A percentile compares a stretch with the other conserved stretches of the same genome.
These are phyloP conservation scores for Oscarella lobularis DNA, from an alignment of 37 sponge, comb jelly and placozoan genomes.

Conservation along the genomic window DNA sequence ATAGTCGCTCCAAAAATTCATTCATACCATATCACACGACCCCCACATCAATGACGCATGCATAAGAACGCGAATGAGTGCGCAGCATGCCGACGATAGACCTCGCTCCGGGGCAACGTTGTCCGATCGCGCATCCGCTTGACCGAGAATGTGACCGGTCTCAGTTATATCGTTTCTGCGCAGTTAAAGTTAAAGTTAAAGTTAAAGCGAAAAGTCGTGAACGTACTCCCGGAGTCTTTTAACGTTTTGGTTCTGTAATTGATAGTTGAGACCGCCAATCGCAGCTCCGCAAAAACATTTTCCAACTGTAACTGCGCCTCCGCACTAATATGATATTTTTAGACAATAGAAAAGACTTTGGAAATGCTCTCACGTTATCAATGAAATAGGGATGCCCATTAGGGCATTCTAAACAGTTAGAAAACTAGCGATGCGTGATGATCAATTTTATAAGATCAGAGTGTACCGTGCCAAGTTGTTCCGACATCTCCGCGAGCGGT, in stretches of 20 bases:
- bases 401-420: constrained; percentile 24
- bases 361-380: constrained; percentile 25
- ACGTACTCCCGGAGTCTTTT: too few relatives aligned
- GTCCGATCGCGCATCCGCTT: constrained; percentile 6
- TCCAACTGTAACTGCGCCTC: too few relatives aligned
- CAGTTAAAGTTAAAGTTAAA: background rate
- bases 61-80: constrained; percentile 51
- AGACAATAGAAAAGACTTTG: background rate
- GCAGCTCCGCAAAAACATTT: too few relatives aligned
- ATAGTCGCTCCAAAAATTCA: too few relatives aligned
- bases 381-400: constrained; percentile 62
- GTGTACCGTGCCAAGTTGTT: background rate
- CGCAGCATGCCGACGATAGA: constrained; percentile 29
- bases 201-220: too few relatives aligned
- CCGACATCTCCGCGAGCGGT: background rate
- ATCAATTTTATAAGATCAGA: background rate
- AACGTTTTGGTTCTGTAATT: too few relatives aligned
- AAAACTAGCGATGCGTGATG: background rate
- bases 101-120: constrained; percentile 31
- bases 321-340: background rate
- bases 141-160: constrained; percentile 42
- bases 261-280: too few relatives aligned
- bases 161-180: constrained; percentile 26
- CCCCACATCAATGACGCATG: constrained; percentile 50
- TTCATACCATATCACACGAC: too few relatives aligned